Evolutionary conservation across 2,113 vertebrate species (phyloP).

Genomic region (Amia ocellicauda): DNA sequence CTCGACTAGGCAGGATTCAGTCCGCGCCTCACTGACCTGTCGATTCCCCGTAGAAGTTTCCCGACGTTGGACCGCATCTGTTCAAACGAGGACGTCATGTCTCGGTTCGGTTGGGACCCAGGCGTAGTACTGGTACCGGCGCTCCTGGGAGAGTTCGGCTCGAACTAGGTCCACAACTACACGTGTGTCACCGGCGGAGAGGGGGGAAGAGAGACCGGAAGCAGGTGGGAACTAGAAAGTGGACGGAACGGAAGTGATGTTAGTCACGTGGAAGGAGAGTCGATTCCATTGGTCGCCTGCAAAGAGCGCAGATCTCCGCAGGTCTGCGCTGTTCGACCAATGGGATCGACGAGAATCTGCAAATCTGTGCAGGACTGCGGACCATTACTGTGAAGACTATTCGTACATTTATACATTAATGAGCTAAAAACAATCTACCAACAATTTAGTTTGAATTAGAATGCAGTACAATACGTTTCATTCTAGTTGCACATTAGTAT

Average conservation of each 20-base stretch:
- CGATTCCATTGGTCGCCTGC: background rate
- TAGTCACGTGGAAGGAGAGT: slow-evolving; percentile 29
- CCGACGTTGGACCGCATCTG: slow-evolving; percentile 89
- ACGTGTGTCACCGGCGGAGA: slow-evolving; percentile 35
- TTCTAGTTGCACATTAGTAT: no score
- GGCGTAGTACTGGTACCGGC: background rate
- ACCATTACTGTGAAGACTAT: no score
- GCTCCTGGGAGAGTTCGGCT: background rate
- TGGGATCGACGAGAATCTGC: no score
- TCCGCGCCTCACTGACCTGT: slow-evolving; percentile 61
- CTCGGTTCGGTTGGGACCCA: rapidly evolving
- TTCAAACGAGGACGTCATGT: slow-evolving; percentile 79
- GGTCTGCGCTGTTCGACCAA: no score
- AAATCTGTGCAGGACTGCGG: no score
- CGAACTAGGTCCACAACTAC: slow-evolving; percentile 24
- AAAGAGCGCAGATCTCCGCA: no score
- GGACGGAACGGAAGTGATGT: slow-evolving; percentile 36
- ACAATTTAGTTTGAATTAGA: no score
- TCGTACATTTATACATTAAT: no score
- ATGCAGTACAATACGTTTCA: no score
- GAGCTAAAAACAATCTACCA: no score
- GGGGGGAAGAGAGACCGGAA: background rate
- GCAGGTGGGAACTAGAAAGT: slow-evolving; percentile 19
- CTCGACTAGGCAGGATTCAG: no score
- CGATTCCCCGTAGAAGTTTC: slow-evolving; percentile 83